Evolutionary conservation across 2,113 vertebrate species (phyloP).

Genomic region (Petrocephalus microphthalmus): DNA sequence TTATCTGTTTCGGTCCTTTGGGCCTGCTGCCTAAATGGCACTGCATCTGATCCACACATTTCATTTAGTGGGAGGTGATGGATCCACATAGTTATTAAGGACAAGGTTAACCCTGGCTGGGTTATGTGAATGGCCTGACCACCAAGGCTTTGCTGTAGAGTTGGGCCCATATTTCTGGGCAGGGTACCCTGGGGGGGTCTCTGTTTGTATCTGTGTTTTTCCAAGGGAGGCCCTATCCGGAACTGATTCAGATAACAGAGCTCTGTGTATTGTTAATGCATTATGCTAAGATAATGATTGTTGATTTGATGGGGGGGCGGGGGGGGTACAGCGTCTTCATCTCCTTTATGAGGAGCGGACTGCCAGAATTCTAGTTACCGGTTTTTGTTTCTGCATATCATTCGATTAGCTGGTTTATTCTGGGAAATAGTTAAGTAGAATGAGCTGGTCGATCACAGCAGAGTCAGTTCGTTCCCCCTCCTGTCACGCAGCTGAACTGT

Average conservation of each 20-base stretch:
- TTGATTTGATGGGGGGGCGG: not conserved
- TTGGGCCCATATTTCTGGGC: not conserved
- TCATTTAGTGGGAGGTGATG: not conserved
- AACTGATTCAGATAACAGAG: not conserved
- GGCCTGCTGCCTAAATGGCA: not conserved
- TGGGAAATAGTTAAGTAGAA: not conserved
- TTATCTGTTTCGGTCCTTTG: not conserved
- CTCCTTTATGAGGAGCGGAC: not conserved
- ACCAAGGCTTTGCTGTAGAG: not conserved
- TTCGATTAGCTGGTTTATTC: not conserved
- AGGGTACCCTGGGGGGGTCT: not conserved
- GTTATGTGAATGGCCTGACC: not conserved
- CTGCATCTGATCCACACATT: not conserved
- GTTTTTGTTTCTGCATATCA: not conserved
- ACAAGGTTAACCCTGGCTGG: not conserved
- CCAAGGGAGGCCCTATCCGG: not conserved
- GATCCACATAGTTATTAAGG: not conserved
- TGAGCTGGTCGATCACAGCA: not conserved
- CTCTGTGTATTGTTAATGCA: not conserved
- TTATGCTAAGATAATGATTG: not conserved
- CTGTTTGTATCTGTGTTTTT: not conserved
- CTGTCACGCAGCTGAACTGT: not conserved
- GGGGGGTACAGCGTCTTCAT: not conserved
- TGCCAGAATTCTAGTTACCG: not conserved
- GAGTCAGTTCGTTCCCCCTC: not conserved